Base-by-base conservation (phyloP, 2,797 vertebrate genomes). In the Peromyscus melanophrys region DNA sequence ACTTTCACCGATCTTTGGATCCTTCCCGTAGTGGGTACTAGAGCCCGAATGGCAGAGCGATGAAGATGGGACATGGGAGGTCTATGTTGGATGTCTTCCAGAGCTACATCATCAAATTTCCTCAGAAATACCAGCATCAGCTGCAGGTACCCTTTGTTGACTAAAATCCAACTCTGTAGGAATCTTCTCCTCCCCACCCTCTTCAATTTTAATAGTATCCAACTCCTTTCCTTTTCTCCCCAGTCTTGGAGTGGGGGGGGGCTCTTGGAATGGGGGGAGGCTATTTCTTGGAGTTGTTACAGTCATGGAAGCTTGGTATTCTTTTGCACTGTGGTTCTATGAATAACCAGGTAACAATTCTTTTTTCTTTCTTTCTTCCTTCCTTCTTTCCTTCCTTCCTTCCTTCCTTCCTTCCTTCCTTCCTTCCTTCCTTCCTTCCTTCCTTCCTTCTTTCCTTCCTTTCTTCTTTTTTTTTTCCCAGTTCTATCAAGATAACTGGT, bases 211-310 rank as follows among this genome's bases (percentile, higher is more conserved):
- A 61, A 67, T 77, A 37, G 93, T 82, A 76, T 59, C 14, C n/a
- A 65, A 75, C 10, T 29, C 94, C 55, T 81, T 89, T 86, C 31
- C 19, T 86, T 95, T 89, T 40, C 27, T 82, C 17, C 9, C 34
- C 29, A 93, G 76, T 6, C 57, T n/a, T 65, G 17, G 25, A 40
- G 37, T 16, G 16, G 8, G 1, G 46, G 55, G 55, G 16, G 43
- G 49, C 2, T 49, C 49, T 49, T 49, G 52, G 13, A 52, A 52
- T 52, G 52, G 52, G 14, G 31, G 46, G 63, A 16, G 81, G 29
- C 19, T 59, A 69, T 69, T 91, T 94, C 21, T 63, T 96, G 25
- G 23, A 55, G 34, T 78, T 59, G 52, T 82, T 43, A 67, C 2
- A 43, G 29, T 57, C 49, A 23, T 29, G 59, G 78, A 69, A 75